phyloP scores from a whole-genome alignment of 2,797 vertebrate genomes.

The Sebastiscus albofasciatus region DNA sequence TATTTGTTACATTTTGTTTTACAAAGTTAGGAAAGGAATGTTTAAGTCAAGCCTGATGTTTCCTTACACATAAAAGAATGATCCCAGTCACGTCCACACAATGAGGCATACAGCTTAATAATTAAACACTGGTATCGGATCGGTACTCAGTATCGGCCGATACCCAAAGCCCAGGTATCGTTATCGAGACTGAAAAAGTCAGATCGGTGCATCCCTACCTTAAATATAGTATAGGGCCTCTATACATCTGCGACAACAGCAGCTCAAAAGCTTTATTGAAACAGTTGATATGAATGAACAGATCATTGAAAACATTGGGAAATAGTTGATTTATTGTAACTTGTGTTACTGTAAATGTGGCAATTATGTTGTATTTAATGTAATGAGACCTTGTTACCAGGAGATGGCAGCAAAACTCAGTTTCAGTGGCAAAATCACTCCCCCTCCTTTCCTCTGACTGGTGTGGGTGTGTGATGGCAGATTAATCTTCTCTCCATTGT shows the following conservation, averaged over 20 bases:
- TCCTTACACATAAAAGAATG: too few species aligned
- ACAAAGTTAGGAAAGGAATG: too few species aligned
- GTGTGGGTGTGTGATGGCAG: constrained; percentile 9
- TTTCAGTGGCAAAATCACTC: background rate
- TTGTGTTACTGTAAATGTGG: background rate
- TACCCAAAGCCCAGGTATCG: too few species aligned
- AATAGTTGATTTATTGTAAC: background rate
- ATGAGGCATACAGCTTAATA: too few species aligned
- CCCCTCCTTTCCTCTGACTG: background rate
- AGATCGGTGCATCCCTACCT: too few species aligned
- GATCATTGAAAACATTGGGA: background rate
- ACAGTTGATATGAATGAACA: background rate
- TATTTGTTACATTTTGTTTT: too few species aligned
- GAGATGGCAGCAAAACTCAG: constrained; percentile 72
- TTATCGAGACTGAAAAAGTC: too few species aligned
- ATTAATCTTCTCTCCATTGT: background rate
- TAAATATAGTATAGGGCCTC: background rate
- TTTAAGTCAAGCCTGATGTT: too few species aligned
- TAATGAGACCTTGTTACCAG: constrained; percentile 47
- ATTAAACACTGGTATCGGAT: too few species aligned
- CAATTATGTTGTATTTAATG: background rate
- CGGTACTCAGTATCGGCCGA: too few species aligned
- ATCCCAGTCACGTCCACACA: too few species aligned
- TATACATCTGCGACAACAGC: background rate
- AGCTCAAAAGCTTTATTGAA: background rate